Percentiles rank a stretch among this genome's conserved stretches.
phyloP scores from a whole-genome alignment of 1,140 invertebrate species.

The Physella acuta region DNA sequence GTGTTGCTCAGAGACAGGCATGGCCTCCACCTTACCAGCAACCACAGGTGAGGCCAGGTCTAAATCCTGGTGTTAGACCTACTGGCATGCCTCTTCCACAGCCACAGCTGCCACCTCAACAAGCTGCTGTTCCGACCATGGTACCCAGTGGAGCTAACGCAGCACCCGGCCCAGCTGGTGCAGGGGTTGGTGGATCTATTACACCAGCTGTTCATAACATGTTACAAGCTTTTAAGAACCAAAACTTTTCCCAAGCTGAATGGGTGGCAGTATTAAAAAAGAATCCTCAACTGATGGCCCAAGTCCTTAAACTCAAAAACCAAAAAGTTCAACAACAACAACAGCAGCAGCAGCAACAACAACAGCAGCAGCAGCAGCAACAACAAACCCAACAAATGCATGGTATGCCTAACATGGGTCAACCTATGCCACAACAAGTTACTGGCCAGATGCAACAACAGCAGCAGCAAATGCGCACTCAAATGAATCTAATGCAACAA shows the following conservation, averaged over 20 bases:
- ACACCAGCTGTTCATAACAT: constrained; percentile 82
- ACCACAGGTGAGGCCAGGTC: constrained; percentile 27
- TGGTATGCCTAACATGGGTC: constrained; percentile 33
- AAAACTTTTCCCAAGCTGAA: constrained; percentile 88
- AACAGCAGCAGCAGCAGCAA: constrained; percentile 58
- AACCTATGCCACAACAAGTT: constrained; percentile 34
- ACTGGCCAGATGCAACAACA: constrained; percentile 47
- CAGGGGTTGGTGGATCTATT: constrained; percentile 10
- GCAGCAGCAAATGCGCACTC: constrained; percentile 55
- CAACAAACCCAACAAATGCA: constrained; percentile 56
- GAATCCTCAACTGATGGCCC: constrained; percentile 94
- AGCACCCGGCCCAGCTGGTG: constrained; percentile 17
- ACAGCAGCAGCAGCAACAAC: constrained; percentile 54
- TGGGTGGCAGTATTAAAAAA: constrained; percentile 89
- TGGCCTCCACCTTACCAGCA: constrained; percentile 36
- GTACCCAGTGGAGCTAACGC: constrained; percentile 22
- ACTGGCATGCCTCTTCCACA: constrained; percentile 35
- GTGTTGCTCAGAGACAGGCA: constrained; percentile 32
- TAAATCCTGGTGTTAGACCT: constrained; percentile 25
- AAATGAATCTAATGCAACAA: constrained; percentile 36
- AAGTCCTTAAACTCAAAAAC: constrained; percentile 84
- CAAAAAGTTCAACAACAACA: constrained; percentile 60
- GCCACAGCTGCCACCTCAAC: constrained; percentile 28
- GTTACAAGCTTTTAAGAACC: constrained; percentile 84
- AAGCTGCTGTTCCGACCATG: constrained; percentile 30